Base-by-base conservation (phyloP, 1,140 invertebrate species). In the Papilio polyxenes region DNA sequence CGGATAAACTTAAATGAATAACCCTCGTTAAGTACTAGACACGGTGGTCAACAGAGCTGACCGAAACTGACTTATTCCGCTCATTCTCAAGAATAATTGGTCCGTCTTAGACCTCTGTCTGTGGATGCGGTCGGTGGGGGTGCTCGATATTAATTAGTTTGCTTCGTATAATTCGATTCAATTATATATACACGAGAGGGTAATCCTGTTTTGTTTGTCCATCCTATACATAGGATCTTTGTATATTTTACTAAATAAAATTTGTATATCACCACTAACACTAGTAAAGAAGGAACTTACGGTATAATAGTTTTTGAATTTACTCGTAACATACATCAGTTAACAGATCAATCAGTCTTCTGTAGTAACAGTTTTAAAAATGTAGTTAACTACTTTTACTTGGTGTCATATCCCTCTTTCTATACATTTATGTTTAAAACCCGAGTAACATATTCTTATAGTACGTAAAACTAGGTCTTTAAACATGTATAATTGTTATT, bases 141-240 rank as follows among this genome's bases (percentile, higher is more conserved):
- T 31, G 84, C 81, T 83, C 77, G 82, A 84, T 88, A 89, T 89
- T 88, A 89, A 89, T 88, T 89, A 83, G 88, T 88, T 87, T 85
- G 85, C 80, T 85, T 82, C 86, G 85, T 77, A 83, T 84, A 85
- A 88, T 87, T 88, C 80, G 83, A 87, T 87, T 85, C 83, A 82
- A 79, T 80, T 81, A 80, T 31, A 49, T 72, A 72, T 62, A 48
- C 78, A 69, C 78, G 44, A 20, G 62, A 80, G 78, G 59, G 40
- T 65, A 69, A n/a, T 80, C n/a, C 62, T 80, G 77, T 79, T 78
- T 78, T 78, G 76, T 78, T 80, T 80, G 49, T 40, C 37, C 44
- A 6, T 62, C n/a, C 37, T 17, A 17, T n/a, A 44, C 11, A 3
- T 9, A n/a, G 20, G 74, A 51, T 51, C 13, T 51, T 23, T 9